Evolutionary conservation across 2,888 invertebrate species (phyloP), one percentile per base, ranked within the genome.

Genomic region (Epistrophe eligans): DNA sequence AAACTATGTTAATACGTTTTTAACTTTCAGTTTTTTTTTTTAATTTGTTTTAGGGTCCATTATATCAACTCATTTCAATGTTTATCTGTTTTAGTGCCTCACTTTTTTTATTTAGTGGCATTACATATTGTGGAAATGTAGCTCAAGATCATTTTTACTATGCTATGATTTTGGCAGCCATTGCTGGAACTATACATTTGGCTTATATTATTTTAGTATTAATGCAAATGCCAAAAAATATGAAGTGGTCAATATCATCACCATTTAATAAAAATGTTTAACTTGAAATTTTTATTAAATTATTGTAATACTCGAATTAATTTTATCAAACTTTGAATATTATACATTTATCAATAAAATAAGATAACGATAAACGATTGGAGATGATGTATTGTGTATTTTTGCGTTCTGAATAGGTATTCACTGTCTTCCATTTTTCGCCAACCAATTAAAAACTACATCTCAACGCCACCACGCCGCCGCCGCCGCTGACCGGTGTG

Each of bases 91-190:
- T 88, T 10, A 15, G 19, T 32, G 73, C 84, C 4, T 66, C 73
- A 1, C 13, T 64, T 13, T 28, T n/a, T 2, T 45, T 89, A 9
- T 45, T 43, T 13, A 28, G 10, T 3, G 77, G 79, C 32, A 52
- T 89, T 17, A 89, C 89, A n/a, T 82, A 57, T 62, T 89, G 89
- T 50, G 89, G 89, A 8, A 88, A 89, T 72, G 9, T 13, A 28
- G 79, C 84, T 28, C 89, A 89, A 66, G 40, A 50, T 9, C n/a
- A 19, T 7, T 80, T 88, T 35, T 4, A 72, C 2, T 13, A 10
- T 62, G 87, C 88, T 10, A 79, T 67, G 1, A 55, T 64, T 11
- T n/a, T 88, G 9, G 73, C 62, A 9, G 13, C 71, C 0, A 17
- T 62, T 13, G 88, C 87, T 57, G 82, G 58, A 5, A 17, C 40